Conservation (phyloP, 1,140 invertebrate species). For the Drosophila parabipectinata region DNA sequence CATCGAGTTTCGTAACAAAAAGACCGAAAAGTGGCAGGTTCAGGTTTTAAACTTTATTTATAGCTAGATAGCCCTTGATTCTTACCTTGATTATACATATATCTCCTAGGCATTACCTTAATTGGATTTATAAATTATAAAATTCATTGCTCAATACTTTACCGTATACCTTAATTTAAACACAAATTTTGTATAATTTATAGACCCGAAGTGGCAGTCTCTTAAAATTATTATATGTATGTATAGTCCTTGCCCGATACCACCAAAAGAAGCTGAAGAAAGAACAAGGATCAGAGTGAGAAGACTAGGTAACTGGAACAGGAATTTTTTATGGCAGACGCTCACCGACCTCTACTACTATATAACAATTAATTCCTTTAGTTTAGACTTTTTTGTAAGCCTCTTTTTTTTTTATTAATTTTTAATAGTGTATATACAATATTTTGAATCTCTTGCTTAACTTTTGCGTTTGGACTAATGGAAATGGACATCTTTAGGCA, state of each 20-base stretch:
- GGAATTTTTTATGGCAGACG: slow-evolving; percentile 1
- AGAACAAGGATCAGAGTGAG: slow-evolving; percentile 5
- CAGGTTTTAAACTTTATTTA: background rate
- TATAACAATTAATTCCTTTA: slow-evolving; percentile 10
- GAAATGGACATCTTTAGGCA: background rate
- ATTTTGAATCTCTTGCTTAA: slow-evolving; percentile 31
- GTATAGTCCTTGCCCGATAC: slow-evolving; percentile 12
- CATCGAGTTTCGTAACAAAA: background rate
- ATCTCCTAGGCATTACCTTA: background rate
- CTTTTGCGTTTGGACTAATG: background rate
- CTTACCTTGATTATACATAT: background rate
- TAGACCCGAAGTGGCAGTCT: background rate
- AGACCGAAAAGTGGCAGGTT: background rate
- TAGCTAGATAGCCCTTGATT: background rate
- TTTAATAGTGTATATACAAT: slow-evolving; percentile 41
- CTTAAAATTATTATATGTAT: background rate
- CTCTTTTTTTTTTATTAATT: slow-evolving; percentile 8
- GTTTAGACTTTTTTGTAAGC: slow-evolving; percentile 31
- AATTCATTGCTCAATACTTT: background rate
- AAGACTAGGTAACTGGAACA: background rate
- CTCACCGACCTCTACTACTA: slow-evolving; percentile 16
- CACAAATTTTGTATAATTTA: background rate
- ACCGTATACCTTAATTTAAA: slow-evolving; percentile 1
- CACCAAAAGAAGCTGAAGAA: slow-evolving; percentile 24
- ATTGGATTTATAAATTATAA: background rate